Conservation (phyloP, 37 sponge, comb jelly and placozoan species). For the Bolinopsis microptera region DNA sequence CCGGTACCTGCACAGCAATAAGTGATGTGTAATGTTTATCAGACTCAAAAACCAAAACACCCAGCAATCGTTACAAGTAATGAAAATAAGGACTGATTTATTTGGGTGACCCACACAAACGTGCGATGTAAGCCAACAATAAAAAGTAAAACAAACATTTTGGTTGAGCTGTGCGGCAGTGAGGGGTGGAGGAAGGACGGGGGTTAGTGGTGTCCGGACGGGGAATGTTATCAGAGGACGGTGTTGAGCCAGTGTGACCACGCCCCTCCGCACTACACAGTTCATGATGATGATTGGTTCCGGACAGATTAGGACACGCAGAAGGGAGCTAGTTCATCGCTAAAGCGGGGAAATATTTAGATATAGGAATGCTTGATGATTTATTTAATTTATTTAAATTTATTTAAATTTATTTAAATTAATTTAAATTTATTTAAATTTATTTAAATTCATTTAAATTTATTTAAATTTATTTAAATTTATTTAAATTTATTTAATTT, state of each 20-base stretch:
- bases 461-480: no score
- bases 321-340: neutral
- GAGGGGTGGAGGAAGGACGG: neutral
- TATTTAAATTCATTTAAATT: no score
- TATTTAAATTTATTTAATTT: no score
- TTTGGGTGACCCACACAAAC: no score
- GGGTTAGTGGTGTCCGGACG: neutral
- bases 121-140: no score
- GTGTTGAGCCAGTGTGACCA: constrained; percentile 25
- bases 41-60: neutral
- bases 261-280: neutral
- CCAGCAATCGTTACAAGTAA: neutral
- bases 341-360: neutral
- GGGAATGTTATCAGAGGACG: constrained; percentile 59
- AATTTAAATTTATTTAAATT: no score
- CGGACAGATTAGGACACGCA: neutral
- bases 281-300: neutral
- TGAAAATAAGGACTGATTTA: no score
- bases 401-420: no score
- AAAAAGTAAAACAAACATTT: neutral
- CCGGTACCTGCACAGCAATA: neutral
- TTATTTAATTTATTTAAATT: neutral
- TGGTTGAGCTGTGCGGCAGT: neutral
- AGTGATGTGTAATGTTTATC: neutral
- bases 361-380: neutral